Evolutionary conservation across 92 coral and sea anemone genomes (phyloP).

Genomic region (Siderastrea siderea): DNA sequence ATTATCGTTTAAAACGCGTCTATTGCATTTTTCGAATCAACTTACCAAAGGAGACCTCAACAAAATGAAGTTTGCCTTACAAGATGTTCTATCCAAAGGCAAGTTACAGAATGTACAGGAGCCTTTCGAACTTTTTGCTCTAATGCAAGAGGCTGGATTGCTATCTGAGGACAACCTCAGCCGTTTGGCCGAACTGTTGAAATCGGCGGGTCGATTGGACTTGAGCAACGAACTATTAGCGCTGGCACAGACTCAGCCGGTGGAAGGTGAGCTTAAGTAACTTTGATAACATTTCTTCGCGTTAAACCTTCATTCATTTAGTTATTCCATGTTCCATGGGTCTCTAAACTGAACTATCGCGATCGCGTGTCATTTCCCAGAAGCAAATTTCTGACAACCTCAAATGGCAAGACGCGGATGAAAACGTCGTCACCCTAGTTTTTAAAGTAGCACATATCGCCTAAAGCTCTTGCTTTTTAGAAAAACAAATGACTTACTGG

Average conservation of each 20-base stretch:
- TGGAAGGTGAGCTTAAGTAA: background rate
- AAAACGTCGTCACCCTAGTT: no score
- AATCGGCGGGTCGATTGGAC: conserved; percentile 46
- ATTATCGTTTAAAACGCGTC: conserved; percentile 23
- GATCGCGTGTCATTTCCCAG: background rate
- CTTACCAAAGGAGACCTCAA: conserved; percentile 41
- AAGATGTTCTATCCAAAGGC: conserved; percentile 42
- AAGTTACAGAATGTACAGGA: conserved; percentile 38
- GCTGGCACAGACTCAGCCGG: background rate
- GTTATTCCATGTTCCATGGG: background rate
- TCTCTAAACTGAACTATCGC: background rate
- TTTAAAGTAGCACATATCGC: no score
- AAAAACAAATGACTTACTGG: no score
- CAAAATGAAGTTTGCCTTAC: conserved; percentile 59
- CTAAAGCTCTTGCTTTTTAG: no score
- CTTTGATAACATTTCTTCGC: background rate
- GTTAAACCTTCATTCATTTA: background rate
- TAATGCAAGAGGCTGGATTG: conserved; percentile 26
- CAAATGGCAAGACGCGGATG: no score
- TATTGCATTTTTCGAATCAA: conserved; percentile 50
- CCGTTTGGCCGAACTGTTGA: conserved; percentile 32
- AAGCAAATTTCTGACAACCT: background rate
- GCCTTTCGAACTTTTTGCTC: conserved; percentile 51
- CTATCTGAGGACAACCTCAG: conserved; percentile 25
- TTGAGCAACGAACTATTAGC: conserved; percentile 26